Conservation (phyloP, 2,113 vertebrate species). For the Austrofundulus limnaeus region DNA sequence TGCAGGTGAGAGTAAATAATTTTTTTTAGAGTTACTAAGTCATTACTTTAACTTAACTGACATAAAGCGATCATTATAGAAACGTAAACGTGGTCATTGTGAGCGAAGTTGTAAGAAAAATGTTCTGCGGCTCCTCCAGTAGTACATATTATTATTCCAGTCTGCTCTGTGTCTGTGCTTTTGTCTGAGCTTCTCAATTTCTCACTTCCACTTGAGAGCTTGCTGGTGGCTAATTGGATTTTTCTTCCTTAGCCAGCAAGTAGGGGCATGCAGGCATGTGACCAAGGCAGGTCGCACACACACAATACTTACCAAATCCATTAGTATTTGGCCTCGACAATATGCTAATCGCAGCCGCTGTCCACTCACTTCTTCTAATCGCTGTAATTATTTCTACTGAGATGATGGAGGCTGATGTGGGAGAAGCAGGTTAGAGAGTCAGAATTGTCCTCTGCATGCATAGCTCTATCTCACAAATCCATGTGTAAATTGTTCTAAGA, state of each 20-base stretch:
- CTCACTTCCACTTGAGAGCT: slow-evolving; percentile 62
- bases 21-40: neutral
- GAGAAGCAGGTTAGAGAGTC: slow-evolving; percentile 4
- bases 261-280: slow-evolving; percentile 25
- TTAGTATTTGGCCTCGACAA: slow-evolving; percentile 32
- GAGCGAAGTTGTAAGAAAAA: neutral
- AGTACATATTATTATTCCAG: slow-evolving; percentile 48
- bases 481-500: neutral
- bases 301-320: neutral
- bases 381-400: slow-evolving; percentile 31
- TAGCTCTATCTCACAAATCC: neutral
- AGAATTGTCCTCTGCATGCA: neutral
- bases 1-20: neutral
- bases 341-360: slow-evolving; percentile 33
- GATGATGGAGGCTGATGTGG: slow-evolving; percentile 18
- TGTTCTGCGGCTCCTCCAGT: slow-evolving; percentile 4
- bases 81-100: neutral
- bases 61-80: neutral
- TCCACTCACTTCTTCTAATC: slow-evolving; percentile 38
- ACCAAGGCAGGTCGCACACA: slow-evolving; percentile 7
- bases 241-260: slow-evolving; percentile 31
- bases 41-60: slow-evolving; percentile 1
- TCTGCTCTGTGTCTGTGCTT: slow-evolving; percentile 36
- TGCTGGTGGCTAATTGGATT: slow-evolving; percentile 62
- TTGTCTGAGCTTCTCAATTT: slow-evolving; percentile 63